These are phyloP conservation scores for Hedychridium roseum DNA, from an alignment of 2,888 invertebrate genomes.

Conservation along the genomic window DNA sequence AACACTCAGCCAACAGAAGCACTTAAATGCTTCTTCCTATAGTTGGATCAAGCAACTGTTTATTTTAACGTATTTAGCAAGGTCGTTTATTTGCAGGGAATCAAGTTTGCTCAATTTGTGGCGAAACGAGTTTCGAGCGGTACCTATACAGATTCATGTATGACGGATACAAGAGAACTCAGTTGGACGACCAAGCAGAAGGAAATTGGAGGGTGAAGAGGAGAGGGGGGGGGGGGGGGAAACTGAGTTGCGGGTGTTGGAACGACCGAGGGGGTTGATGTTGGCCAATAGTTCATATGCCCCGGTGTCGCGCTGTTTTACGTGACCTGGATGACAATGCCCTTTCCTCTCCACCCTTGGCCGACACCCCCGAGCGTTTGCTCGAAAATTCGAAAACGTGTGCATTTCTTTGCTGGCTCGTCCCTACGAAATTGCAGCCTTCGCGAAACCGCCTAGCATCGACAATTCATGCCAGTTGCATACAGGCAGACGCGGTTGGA, in stretches of 20 bases:
- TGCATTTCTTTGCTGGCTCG: slow-evolving; percentile 46
- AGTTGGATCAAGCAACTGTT: too few species aligned
- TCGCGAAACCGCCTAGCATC: slow-evolving; percentile 13
- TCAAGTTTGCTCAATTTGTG: too few species aligned
- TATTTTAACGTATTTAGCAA: too few species aligned
- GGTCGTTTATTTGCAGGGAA: too few species aligned
- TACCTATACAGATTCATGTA: slow-evolving; percentile 18
- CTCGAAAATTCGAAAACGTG: slow-evolving; percentile 44
- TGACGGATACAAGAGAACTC: too few species aligned
- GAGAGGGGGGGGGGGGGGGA: slow-evolving; percentile 15
- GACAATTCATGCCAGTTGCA: neutral
- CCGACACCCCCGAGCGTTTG: too few species aligned
- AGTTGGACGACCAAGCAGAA: too few species aligned
- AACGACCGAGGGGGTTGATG: slow-evolving; percentile 41
- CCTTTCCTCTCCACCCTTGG: slow-evolving; percentile 23
- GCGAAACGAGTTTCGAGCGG: slow-evolving; percentile 27
- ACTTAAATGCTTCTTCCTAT: too few species aligned
- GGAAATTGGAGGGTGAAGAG: slow-evolving; percentile 7
- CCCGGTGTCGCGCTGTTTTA: slow-evolving; percentile 43
- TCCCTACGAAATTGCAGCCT: slow-evolving; percentile 41
- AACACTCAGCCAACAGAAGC: too few species aligned
- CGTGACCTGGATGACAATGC: slow-evolving; percentile 44
- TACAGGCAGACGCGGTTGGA: neutral
- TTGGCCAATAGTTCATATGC: slow-evolving; percentile 50
- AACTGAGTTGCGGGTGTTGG: slow-evolving; percentile 20